A percentile compares a stretch with the other conserved stretches of the same genome.
Conservation (phyloP, 2,888 invertebrate species). For the Lordiphosa fenestrarum region DNA sequence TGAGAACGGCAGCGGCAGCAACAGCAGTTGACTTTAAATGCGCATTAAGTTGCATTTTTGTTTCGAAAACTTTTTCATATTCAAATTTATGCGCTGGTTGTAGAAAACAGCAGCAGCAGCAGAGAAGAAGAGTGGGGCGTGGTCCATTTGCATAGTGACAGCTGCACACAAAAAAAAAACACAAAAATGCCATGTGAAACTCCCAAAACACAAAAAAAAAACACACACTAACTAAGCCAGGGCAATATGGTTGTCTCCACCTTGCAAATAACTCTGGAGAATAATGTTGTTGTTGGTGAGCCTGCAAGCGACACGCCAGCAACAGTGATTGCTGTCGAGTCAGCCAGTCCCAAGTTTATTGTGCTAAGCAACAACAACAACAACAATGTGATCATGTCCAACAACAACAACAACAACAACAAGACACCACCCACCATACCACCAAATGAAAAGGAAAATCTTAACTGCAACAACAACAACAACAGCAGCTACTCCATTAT, state of each 20-base stretch:
- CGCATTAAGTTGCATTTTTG: constrained; percentile 60
- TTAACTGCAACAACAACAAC: constrained; percentile 9
- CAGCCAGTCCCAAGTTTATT: constrained; percentile 1
- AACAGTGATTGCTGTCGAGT: not conserved
- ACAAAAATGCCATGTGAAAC: no score
- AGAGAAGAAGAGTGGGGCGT: constrained; percentile 8
- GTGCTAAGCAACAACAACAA: constrained; percentile 16
- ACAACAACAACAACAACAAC: constrained; percentile 30
- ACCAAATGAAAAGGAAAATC: constrained; percentile 51
- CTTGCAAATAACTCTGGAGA: constrained; percentile 71
- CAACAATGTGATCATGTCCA: constrained; percentile 31
- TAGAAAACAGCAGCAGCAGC: no score
- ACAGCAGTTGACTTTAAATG: constrained; percentile 46
- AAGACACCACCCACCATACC: constrained; percentile 41
- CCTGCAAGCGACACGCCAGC: constrained; percentile 18
- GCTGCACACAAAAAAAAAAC: constrained; percentile 5
- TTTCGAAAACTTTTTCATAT: constrained; percentile 24
- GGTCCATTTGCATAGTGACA: constrained; percentile 40
- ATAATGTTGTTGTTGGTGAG: constrained; percentile 33
- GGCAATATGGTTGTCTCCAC: constrained; percentile 76
- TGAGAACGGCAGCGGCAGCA: constrained; percentile 13
- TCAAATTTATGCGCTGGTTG: constrained; percentile 54
- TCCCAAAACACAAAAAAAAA: constrained; percentile 3
- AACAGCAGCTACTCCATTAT: not conserved
- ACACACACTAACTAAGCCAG: not conserved